A percentile compares a stretch with the other conserved stretches of the same genome.
phyloP scores from a whole-genome alignment of 2,888 invertebrate species.

The Rhorus exstirpatorius region DNA sequence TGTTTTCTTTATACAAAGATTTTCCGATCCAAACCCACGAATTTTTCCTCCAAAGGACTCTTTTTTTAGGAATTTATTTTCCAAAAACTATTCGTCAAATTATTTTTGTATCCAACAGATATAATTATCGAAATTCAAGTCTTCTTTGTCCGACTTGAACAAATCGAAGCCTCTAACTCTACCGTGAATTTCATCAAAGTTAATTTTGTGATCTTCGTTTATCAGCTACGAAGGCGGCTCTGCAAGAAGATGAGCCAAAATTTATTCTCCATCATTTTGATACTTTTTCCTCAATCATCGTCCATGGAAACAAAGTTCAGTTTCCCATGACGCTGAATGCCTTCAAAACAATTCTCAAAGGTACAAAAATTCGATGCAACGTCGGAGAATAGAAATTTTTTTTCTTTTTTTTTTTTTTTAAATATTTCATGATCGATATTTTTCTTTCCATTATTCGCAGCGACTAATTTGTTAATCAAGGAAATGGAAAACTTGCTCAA shows the following conservation, averaged over 20 bases:
- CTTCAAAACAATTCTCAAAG: slow-evolving; percentile 78
- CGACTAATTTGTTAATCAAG: slow-evolving; percentile 74
- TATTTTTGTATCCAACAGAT: too few species aligned
- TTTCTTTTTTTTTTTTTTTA: background rate
- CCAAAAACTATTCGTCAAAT: too few species aligned
- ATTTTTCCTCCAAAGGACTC: too few species aligned
- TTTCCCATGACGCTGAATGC: slow-evolving; percentile 80
- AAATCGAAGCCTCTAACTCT: too few species aligned
- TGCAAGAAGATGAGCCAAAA: slow-evolving; percentile 86
- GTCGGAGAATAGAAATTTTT: too few species aligned
- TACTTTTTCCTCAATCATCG: slow-evolving; percentile 91
- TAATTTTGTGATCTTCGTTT: slow-evolving; percentile 41
- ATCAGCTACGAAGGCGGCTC: slow-evolving; percentile 85
- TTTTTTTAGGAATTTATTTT: background rate
- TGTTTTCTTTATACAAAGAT: too few species aligned
- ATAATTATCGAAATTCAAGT: too few species aligned
- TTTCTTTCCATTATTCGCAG: slow-evolving; percentile 62
- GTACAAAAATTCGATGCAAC: too few species aligned
- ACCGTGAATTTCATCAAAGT: too few species aligned
- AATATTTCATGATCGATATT: background rate
- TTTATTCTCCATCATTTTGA: slow-evolving; percentile 92
- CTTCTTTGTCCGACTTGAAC: too few species aligned
- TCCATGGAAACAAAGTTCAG: slow-evolving; percentile 89
- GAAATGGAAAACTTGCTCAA: slow-evolving; percentile 77
- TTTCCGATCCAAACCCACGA: too few species aligned